Base-by-base conservation (phyloP, 2,888 invertebrate species). In the Chydorus sphaericus region DNA sequence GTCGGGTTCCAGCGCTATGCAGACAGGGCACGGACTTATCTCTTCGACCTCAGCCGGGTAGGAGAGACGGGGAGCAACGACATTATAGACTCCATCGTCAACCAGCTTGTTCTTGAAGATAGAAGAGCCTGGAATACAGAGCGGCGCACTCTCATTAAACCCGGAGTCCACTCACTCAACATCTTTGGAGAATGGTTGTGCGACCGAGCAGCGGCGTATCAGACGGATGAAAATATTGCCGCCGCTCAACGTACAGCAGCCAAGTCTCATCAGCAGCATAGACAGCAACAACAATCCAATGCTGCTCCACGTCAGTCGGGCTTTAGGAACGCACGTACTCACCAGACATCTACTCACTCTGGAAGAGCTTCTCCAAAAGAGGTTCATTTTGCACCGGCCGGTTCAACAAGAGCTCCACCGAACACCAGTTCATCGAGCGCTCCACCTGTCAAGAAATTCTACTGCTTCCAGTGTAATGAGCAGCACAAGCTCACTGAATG, bases 181-280 rank as follows among this genome's bases (percentile, higher is more conserved):
- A 16, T n/a, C 11, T 54, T 54, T 23, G 54, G 54, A 16, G 23
- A 10, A 8, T 54, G 54, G 54, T 44, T 54, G n/a, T 54, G 44
- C 8, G 29, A n/a, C 8, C 26, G 44, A 30, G 54, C 54, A 10
- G 54, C 54, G 3, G 54, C 54, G 10, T 54, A 54, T 20, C 39
- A 29, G 16, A 54, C 26, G 16, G 44, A 38, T 7, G 38, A 54
- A 23, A 28, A 37, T 16, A 30, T 54, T 18, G 54, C 30, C 7
- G 39, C 38, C 3, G 54, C 38, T 26, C 54, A 39, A 23, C 23
- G 20, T 11, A 10, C 50, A 44, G 5, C 44, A 4, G 10, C 10
- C 16, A 23, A 33, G 33, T 33, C 33, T 10, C 8, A 33, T 8
- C 33, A 8, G 33, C 8, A 33, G 33, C 8, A 33, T 14, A 14